Percentiles rank a stretch among this genome's conserved stretches.
Conservation (phyloP, 2,888 invertebrate species). For the Cremastinae sp. region DNA sequence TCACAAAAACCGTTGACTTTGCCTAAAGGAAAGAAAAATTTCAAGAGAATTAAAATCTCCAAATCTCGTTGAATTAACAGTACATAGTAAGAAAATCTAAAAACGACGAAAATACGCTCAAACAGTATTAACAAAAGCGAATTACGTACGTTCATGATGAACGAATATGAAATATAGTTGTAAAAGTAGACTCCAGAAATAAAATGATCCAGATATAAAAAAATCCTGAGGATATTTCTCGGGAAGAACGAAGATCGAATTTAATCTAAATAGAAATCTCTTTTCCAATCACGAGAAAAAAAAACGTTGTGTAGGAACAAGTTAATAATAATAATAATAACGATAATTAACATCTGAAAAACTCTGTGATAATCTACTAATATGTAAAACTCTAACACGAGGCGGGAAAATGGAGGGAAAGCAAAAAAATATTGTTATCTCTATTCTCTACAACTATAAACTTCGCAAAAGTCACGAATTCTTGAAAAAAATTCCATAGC, state of each 20-base stretch:
- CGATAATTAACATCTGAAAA: constrained; percentile 62
- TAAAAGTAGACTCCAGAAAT: background rate
- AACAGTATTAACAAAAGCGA: constrained; percentile 33
- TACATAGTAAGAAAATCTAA: too few relatives aligned
- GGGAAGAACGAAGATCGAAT: constrained; percentile 28
- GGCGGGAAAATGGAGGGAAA: constrained; percentile 23
- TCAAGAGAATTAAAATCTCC: background rate
- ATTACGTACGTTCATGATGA: constrained; percentile 12
- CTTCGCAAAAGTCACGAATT: constrained; percentile 24
- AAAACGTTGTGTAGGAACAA: background rate
- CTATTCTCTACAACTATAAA: constrained; percentile 22
- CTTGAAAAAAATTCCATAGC: constrained; percentile 3
- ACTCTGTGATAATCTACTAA: constrained; percentile 67
- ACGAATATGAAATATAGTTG: too few relatives aligned
- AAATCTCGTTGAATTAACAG: background rate
- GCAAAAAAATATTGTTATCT: constrained; percentile 17
- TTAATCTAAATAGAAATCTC: constrained; percentile 49
- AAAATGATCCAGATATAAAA: background rate
- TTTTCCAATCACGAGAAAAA: constrained; percentile 30
- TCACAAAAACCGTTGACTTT: too few relatives aligned
- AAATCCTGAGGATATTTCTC: constrained; percentile 18
- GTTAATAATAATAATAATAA: constrained; percentile 34
- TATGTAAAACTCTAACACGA: constrained; percentile 44
- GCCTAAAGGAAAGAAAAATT: too few relatives aligned
- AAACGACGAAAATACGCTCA: constrained; percentile 4